Conservation (phyloP, 2,888 invertebrate genomes). For the Nephrotoma flavescens region DNA sequence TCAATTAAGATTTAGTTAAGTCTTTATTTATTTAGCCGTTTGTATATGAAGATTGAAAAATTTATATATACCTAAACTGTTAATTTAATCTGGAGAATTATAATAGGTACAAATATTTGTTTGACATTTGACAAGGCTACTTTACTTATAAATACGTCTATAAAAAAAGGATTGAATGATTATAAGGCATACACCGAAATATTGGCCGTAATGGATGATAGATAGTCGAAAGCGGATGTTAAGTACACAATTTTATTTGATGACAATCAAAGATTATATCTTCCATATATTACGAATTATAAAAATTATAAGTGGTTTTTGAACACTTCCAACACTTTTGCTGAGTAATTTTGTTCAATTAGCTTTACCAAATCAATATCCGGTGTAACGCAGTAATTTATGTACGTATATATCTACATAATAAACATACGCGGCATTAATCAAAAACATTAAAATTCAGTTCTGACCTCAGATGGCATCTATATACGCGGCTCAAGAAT, state of each 20-base stretch:
- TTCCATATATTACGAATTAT: background rate
- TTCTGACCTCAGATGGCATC: background rate
- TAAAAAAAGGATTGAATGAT: too few relatives aligned
- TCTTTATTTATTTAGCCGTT: background rate
- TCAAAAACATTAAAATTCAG: background rate
- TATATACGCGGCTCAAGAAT: background rate
- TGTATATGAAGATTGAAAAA: background rate
- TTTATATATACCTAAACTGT: background rate
- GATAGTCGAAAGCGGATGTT: background rate
- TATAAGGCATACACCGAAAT: background rate
- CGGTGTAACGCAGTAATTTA: background rate
- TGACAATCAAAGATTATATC: background rate
- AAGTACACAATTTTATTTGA: background rate
- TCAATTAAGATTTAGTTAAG: background rate
- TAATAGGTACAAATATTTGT: background rate
- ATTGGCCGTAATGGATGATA: background rate
- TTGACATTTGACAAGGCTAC: background rate
- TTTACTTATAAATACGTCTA: background rate
- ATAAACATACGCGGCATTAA: background rate
- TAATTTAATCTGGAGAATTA: background rate
- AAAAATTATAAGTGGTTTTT: background rate
- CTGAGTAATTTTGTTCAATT: constrained; percentile 3
- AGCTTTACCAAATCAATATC: background rate
- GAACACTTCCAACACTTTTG: background rate
- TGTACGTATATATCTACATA: too few relatives aligned